Evolutionary conservation across 2,888 invertebrate genomes (phyloP).

Genomic region (Leptarthrus brevirostris): DNA sequence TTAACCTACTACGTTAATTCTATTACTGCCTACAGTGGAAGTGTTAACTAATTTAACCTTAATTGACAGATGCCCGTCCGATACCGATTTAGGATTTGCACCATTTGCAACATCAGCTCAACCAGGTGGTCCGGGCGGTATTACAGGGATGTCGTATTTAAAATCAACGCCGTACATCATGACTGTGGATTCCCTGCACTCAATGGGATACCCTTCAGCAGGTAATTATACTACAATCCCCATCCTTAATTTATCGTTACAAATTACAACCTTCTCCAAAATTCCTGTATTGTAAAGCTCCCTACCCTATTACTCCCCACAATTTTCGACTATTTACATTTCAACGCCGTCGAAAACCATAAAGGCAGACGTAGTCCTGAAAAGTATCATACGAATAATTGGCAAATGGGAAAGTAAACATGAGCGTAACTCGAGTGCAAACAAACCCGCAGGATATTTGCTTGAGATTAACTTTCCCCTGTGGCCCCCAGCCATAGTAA

Average conservation of each 20-base stretch:
- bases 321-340: constrained; percentile 13
- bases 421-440: constrained; percentile 52
- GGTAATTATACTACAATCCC: constrained; percentile 62
- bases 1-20: too few species aligned
- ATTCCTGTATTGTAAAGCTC: not conserved
- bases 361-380: not conserved
- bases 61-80: constrained; percentile 72
- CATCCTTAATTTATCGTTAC: constrained; percentile 39
- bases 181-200: constrained; percentile 75
- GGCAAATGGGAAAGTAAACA: constrained; percentile 53
- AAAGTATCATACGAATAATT: constrained; percentile 47
- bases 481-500: constrained; percentile 22
- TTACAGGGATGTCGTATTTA: constrained; percentile 71
- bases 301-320: not conserved
- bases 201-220: constrained; percentile 74
- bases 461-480: constrained; percentile 57
- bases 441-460: constrained; percentile 57
- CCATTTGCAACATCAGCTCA: constrained; percentile 66
- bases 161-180: constrained; percentile 73
- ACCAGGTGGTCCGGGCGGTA: constrained; percentile 68
- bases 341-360: not conserved
- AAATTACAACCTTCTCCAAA: not conserved
- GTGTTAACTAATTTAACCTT: too few species aligned
- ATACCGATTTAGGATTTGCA: constrained; percentile 72
- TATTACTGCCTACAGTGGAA: too few species aligned